Conservation (phyloP, 2,113 vertebrate species). For the Podarcis raffonei region DNA sequence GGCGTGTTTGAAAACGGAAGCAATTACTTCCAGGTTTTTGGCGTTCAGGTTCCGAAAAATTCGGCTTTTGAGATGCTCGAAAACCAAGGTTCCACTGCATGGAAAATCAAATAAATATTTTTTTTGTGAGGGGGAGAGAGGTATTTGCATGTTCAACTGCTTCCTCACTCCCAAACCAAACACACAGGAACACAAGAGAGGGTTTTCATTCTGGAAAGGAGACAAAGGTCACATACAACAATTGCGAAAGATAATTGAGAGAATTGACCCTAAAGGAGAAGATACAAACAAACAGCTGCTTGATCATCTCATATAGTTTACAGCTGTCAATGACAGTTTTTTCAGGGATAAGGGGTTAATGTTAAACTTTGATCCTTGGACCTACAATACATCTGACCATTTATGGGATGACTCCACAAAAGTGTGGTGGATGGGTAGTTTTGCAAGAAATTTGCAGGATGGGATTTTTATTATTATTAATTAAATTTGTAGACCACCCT, state of each 20-base stretch:
- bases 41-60: no score
- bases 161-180: background rate
- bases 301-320: background rate
- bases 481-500: no score
- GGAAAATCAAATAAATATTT: no score
- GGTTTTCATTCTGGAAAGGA: background rate
- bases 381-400: background rate
- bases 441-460: no score
- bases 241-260: background rate
- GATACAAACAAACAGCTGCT: background rate
- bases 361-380: background rate
- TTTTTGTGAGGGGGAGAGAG: no score
- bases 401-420: no score
- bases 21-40: no score
- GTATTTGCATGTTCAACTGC: no score
- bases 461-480: no score
- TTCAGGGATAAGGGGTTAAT: background rate
- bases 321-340: background rate
- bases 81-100: no score
- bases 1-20: rapidly evolving
- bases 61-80: no score
- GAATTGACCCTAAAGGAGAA: background rate
- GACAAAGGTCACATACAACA: background rate
- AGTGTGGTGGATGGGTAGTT: no score
- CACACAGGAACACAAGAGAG: background rate